phyloP scores from a whole-genome alignment of 2,113 vertebrate species.

The Dipodomys spectabilis region DNA sequence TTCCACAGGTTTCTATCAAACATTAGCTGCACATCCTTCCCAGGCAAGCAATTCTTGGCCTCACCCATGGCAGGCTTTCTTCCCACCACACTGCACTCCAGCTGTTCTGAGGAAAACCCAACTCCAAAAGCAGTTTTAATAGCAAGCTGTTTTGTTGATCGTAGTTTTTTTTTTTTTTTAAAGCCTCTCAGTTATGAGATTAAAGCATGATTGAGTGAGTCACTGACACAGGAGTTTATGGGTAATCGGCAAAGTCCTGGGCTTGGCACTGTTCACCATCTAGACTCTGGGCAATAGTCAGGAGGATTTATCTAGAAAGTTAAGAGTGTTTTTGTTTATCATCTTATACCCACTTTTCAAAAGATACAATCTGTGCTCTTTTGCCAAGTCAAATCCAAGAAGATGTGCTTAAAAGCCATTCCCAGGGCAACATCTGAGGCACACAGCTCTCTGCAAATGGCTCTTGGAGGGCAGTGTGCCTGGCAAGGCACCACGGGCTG shows the following conservation, averaged over 20 bases:
- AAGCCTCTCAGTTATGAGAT: slow-evolving; percentile 73
- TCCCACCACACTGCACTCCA: slow-evolving; percentile 40
- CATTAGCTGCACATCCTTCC: slow-evolving; percentile 41
- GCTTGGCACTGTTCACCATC: not conserved
- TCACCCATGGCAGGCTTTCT: slow-evolving; percentile 25
- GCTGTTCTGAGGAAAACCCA: slow-evolving; percentile 51
- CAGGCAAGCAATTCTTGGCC: slow-evolving; percentile 65
- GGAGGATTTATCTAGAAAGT: slow-evolving; percentile 51
- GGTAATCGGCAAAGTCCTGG: slow-evolving; percentile 61
- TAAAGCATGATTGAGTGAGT: slow-evolving; percentile 75
- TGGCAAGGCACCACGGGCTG: not conserved
- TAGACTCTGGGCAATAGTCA: not conserved
- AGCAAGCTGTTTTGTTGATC: slow-evolving; percentile 65
- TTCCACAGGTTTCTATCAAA: not conserved
- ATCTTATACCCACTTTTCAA: not conserved
- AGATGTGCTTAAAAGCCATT: not conserved
- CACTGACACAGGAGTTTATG: slow-evolving; percentile 69
- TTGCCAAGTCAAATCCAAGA: slow-evolving; percentile 35
- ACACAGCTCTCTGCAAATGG: not conserved
- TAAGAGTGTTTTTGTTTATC: slow-evolving; percentile 42
- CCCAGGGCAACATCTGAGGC: not conserved
- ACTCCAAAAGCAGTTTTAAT: slow-evolving; percentile 40
- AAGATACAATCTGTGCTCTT: slow-evolving; percentile 24
- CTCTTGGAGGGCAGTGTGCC: not conserved
- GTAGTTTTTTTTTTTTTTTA: not conserved